Conservation (phyloP, 92 coral and sea anemone genomes). For the Porites cylindrica region DNA sequence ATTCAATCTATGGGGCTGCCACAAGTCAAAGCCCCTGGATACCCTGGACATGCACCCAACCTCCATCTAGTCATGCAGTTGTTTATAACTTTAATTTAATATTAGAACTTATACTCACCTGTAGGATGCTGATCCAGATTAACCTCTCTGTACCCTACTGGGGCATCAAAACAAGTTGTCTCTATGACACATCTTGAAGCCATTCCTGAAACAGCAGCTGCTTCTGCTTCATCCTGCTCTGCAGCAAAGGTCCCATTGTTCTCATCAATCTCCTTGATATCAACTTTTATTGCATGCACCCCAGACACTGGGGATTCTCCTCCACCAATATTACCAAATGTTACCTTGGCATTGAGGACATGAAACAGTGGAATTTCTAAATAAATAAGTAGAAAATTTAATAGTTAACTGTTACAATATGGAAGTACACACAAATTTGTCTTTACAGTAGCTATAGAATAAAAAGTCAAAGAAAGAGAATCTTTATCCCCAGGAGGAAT, state of each 20-base stretch:
- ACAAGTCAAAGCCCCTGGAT: too few relatives aligned
- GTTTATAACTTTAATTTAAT: not conserved
- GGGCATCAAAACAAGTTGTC: slow-evolving; percentile 80
- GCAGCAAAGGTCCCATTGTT: slow-evolving; percentile 15
- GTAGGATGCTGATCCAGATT: slow-evolving; percentile 75
- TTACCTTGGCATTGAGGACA: slow-evolving; percentile 93
- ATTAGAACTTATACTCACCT: slow-evolving; percentile 56
- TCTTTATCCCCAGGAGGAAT: too few relatives aligned
- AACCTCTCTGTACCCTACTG: slow-evolving; percentile 85
- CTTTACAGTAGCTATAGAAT: too few relatives aligned
- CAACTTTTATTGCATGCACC: slow-evolving; percentile 54
- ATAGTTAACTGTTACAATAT: not conserved
- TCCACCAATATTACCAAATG: slow-evolving; percentile 96
- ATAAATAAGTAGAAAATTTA: slow-evolving; percentile 14
- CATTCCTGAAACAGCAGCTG: slow-evolving; percentile 16
- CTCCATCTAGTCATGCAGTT: too few relatives aligned
- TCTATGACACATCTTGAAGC: slow-evolving; percentile 77
- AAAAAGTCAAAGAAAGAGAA: too few relatives aligned
- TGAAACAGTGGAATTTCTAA: slow-evolving; percentile 98
- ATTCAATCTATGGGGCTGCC: too few relatives aligned
- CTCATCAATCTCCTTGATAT: slow-evolving; percentile 44
- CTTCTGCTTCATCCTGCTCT: not conserved
- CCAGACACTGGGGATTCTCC: slow-evolving; percentile 76
- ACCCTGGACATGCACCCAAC: too few relatives aligned
- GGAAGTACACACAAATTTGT: too few relatives aligned